These are phyloP conservation scores for Oppia nitens DNA, from an alignment of 1,140 invertebrate species.

Conservation along the genomic window DNA sequence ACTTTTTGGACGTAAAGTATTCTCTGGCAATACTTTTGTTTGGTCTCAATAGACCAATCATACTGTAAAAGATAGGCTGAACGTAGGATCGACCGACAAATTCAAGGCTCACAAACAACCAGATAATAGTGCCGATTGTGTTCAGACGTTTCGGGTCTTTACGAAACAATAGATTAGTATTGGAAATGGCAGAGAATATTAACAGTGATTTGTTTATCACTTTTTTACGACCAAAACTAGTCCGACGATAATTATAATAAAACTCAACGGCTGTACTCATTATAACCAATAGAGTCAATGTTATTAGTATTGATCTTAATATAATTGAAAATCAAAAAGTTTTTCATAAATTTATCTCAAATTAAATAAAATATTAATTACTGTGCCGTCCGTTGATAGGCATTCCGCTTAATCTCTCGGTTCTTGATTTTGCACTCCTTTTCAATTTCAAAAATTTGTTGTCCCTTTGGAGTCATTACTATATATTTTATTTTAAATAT, in stretches of 20 bases:
- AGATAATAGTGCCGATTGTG: background rate
- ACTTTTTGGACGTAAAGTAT: slow-evolving; percentile 12
- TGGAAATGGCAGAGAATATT: slow-evolving; percentile 5
- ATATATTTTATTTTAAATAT: too few species aligned
- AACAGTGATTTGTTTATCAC: background rate
- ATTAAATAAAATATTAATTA: slow-evolving; percentile 8
- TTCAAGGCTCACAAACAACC: slow-evolving; percentile 1
- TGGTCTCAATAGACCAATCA: slow-evolving; percentile 5
- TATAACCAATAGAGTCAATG: background rate
- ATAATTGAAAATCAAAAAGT: background rate
- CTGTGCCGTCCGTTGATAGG: slow-evolving; percentile 7
- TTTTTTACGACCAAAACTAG: background rate
- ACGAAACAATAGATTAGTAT: slow-evolving; percentile 1
- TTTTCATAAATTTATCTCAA: background rate
- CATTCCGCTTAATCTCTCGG: background rate
- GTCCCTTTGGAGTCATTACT: background rate
- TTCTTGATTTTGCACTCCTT: background rate
- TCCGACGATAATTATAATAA: background rate
- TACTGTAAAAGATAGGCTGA: slow-evolving; percentile 3
- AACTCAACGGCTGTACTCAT: background rate
- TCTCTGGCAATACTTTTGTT: slow-evolving; percentile 2
- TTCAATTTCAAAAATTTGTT: slow-evolving; percentile 6
- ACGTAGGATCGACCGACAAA: slow-evolving; percentile 10
- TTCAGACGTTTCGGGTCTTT: background rate
- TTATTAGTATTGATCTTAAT: background rate